phyloP scores from a whole-genome alignment of 92 coral and sea anemone genomes.

The Bergia puertoricense region DNA sequence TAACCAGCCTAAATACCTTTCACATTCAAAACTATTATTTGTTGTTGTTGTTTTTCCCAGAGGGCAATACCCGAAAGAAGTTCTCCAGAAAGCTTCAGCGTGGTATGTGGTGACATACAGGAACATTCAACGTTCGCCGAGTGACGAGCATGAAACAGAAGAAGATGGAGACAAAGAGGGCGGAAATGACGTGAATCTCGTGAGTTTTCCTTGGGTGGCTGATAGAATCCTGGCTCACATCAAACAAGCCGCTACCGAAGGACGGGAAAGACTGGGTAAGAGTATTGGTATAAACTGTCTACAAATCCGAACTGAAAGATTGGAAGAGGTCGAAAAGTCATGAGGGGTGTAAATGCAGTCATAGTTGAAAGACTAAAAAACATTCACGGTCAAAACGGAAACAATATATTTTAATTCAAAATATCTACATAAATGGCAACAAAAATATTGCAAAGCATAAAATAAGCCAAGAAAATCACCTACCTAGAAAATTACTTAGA shows the following conservation, averaged over 20 bases:
- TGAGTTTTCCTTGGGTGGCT: constrained; percentile 87
- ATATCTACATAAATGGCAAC: no score
- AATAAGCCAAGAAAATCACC: no score
- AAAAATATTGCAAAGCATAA: no score
- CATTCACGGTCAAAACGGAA: no score
- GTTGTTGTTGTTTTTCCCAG: not conserved
- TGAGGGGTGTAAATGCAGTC: no score
- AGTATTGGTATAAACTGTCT: not conserved
- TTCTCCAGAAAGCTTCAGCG: constrained; percentile 87
- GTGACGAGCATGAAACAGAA: constrained; percentile 25
- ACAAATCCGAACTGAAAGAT: no score
- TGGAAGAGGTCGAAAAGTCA: no score
- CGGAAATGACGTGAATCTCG: constrained; percentile 35
- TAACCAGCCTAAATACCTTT: not conserved
- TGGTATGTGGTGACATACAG: constrained; percentile 86
- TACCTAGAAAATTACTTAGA: no score
- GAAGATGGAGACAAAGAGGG: constrained; percentile 35
- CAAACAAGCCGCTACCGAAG: constrained; percentile 44
- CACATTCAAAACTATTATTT: not conserved
- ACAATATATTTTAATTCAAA: no score
- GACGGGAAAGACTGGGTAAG: constrained; percentile 25
- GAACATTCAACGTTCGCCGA: not conserved
- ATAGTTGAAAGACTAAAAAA: no score
- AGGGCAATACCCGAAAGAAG: constrained; percentile 51
- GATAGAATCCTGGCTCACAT: constrained; percentile 71